phyloP scores from a whole-genome alignment of 2,797 vertebrate species.

The Chelonia mydas region DNA sequence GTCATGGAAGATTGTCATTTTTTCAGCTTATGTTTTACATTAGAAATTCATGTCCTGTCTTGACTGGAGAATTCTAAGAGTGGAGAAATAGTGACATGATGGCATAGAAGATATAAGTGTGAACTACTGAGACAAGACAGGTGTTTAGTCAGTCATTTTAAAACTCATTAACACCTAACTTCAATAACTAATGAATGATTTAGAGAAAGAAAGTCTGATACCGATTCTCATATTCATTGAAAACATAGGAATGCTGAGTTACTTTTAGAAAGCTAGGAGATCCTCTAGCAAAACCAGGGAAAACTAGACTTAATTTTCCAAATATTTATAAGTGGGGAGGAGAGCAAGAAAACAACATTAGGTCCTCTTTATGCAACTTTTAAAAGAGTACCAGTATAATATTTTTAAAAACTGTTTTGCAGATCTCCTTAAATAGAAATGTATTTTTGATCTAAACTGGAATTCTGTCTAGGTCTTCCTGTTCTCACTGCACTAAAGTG shows the following conservation, averaged over 20 bases:
- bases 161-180: neutral
- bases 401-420: no score
- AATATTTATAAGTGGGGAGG: neutral
- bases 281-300: neutral
- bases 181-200: rapidly evolving
- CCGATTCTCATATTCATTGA: neutral
- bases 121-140: neutral
- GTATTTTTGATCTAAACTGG: neutral
- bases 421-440: no score
- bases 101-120: neutral
- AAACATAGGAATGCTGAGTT: neutral
- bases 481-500: neutral
- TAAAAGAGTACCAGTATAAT: no score
- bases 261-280: neutral
- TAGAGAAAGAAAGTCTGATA: neutral
- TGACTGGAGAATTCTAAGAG: neutral
- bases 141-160: neutral
- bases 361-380: no score
- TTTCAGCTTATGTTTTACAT: constrained; percentile 17
- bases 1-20: neutral
- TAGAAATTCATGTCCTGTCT: neutral
- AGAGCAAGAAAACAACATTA: neutral
- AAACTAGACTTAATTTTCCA: neutral
- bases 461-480: neutral
- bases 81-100: neutral